Conservation (phyloP, 2,797 vertebrate genomes). For the Australoheros facetus region DNA sequence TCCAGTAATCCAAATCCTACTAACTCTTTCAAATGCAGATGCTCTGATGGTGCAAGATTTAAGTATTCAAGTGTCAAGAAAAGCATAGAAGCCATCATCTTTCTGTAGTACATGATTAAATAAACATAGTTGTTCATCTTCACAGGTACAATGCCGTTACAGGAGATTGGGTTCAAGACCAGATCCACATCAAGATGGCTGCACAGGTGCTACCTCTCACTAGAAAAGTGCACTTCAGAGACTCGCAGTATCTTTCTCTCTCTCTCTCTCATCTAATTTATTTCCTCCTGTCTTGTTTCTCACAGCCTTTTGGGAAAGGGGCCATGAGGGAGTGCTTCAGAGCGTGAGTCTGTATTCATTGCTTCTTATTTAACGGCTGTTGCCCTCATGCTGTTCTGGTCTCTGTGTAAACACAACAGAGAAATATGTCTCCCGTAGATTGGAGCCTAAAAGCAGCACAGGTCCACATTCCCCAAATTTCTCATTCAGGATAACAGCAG, state of each 20-base stretch:
- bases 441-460: not conserved
- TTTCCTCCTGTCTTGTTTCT: constrained; percentile 36
- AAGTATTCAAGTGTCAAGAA: not conserved
- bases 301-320: constrained; percentile 93
- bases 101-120: not conserved
- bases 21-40: not conserved
- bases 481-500: not conserved
- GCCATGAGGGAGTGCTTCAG: constrained; percentile 98
- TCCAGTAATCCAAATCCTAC: not conserved
- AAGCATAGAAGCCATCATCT: not conserved
- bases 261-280: not conserved
- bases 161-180: constrained; percentile 90
- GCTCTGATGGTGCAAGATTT: not conserved
- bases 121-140: not conserved
- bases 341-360: constrained; percentile 85
- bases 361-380: constrained; percentile 15
- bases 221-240: not conserved
- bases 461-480: constrained; percentile 45
- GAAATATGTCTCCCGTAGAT: not conserved
- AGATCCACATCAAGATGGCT: constrained; percentile 94
- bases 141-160: constrained; percentile 93
- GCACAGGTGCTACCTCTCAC: constrained; percentile 81
- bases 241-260: not conserved
- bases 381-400: constrained; percentile 14
- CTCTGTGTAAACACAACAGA: constrained; percentile 35